These are phyloP conservation scores for Beroe ovata DNA, from an alignment of 37 sponge, comb jelly and placozoan genomes.

Conservation along the genomic window DNA sequence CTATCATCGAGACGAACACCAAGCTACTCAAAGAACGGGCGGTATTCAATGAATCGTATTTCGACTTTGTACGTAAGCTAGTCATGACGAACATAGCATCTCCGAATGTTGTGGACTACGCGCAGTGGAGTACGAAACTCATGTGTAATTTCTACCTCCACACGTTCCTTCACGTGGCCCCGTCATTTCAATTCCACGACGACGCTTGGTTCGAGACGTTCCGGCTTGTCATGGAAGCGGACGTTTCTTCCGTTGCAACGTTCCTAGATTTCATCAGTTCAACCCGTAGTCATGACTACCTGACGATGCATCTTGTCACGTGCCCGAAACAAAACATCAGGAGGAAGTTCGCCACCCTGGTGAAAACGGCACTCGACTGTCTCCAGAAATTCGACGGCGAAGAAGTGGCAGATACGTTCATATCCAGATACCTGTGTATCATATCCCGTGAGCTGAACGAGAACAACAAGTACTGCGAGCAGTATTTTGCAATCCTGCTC, in stretches of 20 bases:
- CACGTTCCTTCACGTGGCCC: slow-evolving; percentile 33
- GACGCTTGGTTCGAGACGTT: slow-evolving; percentile 16
- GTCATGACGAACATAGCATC: slow-evolving; percentile 67
- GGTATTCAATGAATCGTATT: slow-evolving; percentile 83
- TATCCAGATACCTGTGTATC: slow-evolving; percentile 17
- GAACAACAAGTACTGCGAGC: slow-evolving; percentile 48
- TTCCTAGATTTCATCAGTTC: slow-evolving; percentile 63
- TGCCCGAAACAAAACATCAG: slow-evolving; percentile 13
- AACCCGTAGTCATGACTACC: slow-evolving; percentile 51
- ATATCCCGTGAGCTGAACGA: slow-evolving; percentile 40
- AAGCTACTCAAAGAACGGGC: slow-evolving; percentile 84
- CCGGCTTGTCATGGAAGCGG: slow-evolving; percentile 14
- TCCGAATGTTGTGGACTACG: slow-evolving; percentile 14
- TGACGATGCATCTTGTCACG: neutral
- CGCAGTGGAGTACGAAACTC: slow-evolving; percentile 47
- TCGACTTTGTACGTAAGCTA: slow-evolving; percentile 75
- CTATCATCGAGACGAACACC: slow-evolving; percentile 83
- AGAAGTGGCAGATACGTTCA: slow-evolving; percentile 1
- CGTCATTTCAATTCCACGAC: slow-evolving; percentile 53
- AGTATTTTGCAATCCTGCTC: slow-evolving; percentile 28
- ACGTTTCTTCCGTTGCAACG: slow-evolving; percentile 1
- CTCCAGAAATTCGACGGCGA: neutral
- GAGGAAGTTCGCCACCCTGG: slow-evolving; percentile 53
- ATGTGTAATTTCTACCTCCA: slow-evolving; percentile 60
- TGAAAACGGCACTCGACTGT: slow-evolving; percentile 18